Base-by-base conservation (phyloP, 1,140 invertebrate genomes). In the Bombus pyrosoma region DNA sequence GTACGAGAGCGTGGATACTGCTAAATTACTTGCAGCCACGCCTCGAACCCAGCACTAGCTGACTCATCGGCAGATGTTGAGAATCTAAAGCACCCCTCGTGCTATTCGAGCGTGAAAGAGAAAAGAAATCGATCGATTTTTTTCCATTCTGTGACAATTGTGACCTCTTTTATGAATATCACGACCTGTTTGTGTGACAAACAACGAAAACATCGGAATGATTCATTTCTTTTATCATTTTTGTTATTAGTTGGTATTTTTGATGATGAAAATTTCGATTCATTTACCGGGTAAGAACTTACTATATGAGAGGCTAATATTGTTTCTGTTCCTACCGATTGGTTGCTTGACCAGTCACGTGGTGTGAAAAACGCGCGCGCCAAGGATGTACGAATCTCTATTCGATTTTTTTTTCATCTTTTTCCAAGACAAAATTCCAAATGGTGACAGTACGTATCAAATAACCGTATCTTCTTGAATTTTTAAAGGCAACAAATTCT, bases 401-500 rank as follows among this genome's bases (percentile, higher is more conserved):
- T 82, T 59, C 41, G 0, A 15, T 41, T 3, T n/a, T 25, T 32
- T 9, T 59, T 72, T 83, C 43, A 76, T 39, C 13, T 69, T 25
- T 43, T n/a, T 57, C 2, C 6, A 12, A 18, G 37, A 12, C 9
- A 37, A 28, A 78, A 53, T n/a, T 47, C 3, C 0, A 81, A 53
- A 41, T 12, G 6, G 13, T 8, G 13, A 41, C 37, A 25, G 28
- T 77, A 53, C 25, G 34, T 25, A 1, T 71, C 1, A 22, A 72
- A 68, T 74, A 69, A 72, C n/a, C 25, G 1, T 73, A 79, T 72
- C 34, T 76, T 73, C 41, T 76, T 66, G 25, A 57, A n/a, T 85
- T 13, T 88, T 90, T 87, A 53, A 74, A 98, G 98, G 89, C 97
- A 98, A 93, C 96, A 98, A 32, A 92, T 98, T 32, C 95, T 99